Evolutionary conservation across 2,888 invertebrate species (phyloP), one percentile per base, ranked within the genome.

Genomic region (Seladonia tumulorum): DNA sequence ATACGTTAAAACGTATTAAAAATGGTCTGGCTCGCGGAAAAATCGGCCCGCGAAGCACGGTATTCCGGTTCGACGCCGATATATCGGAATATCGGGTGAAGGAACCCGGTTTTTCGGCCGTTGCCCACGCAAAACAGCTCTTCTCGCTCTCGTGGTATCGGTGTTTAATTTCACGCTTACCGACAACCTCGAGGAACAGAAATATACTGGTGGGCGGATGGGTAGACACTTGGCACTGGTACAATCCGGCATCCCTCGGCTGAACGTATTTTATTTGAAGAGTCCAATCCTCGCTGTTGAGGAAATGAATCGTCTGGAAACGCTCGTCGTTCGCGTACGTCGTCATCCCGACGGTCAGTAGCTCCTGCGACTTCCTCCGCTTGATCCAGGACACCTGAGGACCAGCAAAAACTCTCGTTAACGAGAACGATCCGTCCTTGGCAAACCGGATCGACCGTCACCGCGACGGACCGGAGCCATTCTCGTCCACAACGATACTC

Each of bases 271-370:
- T 97, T 94, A 98, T 98, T 96, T 98, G 98, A 87, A 98, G 95
- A 86, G 98, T 98, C 98, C 98, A 98, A 95, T 98, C 98, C 97
- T 98, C 98, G 91, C 98, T 98, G 95, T 98, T 98, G 93, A 98
- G 97, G 89, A 98, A 96, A 95, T 98, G 98, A 91, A 97, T 97
- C 73, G 98, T 98, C 94, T 98, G 97, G 95, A 98, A 98, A 93
- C 98, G 96, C 94, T 97, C 98, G 94, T 98, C 98, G 90, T 98
- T 98, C 92, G 98, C 98, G 95, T 98, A 98, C 4, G 98, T 98
- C 70, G 97, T 97, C 90, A 98, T 95, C 8, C 98, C 98, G 77
- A 98, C 98, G 81, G 98, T 98, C 84, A 98, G 96, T 85, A 98
- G 96, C 93, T 98, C 97, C 81, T 95, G 94, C 63, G 93, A 92